These are phyloP conservation scores for Rhagonycha fulva DNA, from an alignment of 2,888 invertebrate genomes.

Conservation along the genomic window DNA sequence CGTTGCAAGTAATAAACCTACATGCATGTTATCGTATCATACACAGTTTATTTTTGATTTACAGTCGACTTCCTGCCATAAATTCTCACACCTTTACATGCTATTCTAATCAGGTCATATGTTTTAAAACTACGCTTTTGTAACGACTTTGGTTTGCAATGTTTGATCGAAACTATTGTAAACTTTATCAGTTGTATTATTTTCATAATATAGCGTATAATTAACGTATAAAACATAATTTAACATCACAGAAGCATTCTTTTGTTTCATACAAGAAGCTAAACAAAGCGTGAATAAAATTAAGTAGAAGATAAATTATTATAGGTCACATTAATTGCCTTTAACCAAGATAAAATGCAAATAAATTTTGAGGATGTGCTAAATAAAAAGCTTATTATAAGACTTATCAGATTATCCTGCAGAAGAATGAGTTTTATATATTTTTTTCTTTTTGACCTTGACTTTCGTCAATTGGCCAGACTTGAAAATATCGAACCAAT, in stretches of 20 bases:
- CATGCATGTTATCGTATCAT: slow-evolving; percentile 49
- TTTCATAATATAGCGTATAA: slow-evolving; percentile 16
- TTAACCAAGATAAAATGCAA: not conserved
- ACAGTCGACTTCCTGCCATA: slow-evolving; percentile 48
- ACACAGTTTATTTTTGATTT: slow-evolving; percentile 51
- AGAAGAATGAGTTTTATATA: not conserved
- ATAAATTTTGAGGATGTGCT: not conserved
- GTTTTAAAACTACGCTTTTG: slow-evolving; percentile 40
- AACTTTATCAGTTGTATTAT: not conserved
- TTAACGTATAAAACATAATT: not conserved
- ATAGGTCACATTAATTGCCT: not conserved
- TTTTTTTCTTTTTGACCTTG: not conserved
- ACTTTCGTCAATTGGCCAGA: not conserved
- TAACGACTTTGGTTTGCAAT: slow-evolving; percentile 30
- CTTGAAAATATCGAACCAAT: not conserved
- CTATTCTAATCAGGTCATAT: slow-evolving; percentile 42
- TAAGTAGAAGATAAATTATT: not conserved
- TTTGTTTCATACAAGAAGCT: not conserved
- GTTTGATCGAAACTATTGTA: slow-evolving; percentile 9
- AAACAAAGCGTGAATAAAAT: not conserved
- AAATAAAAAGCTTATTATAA: not conserved
- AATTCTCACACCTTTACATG: slow-evolving; percentile 48
- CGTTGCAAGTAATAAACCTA: slow-evolving; percentile 43
- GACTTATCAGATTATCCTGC: not conserved
- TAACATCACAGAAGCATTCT: not conserved